Percentiles rank a stretch among this genome's conserved stretches.
These are phyloP conservation scores for Mastomys coucha DNA, from an alignment of 2,113 vertebrate genomes.

Conservation along the genomic window DNA sequence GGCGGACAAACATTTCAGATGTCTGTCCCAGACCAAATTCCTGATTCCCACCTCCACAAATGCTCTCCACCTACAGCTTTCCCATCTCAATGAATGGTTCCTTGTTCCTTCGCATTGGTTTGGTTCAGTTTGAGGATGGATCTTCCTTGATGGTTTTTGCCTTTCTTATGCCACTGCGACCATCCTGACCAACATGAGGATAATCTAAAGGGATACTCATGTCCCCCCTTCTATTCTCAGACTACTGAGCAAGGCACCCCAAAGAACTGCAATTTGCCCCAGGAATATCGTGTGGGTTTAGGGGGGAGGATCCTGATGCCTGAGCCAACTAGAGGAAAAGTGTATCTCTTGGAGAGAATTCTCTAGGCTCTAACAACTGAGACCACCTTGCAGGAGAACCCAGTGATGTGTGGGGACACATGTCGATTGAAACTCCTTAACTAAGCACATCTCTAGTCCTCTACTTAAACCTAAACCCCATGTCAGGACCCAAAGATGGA, in stretches of 20 bases:
- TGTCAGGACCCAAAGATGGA: not conserved
- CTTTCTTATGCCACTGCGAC: not conserved
- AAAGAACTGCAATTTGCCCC: not conserved
- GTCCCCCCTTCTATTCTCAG: not conserved
- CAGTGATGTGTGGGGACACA: not conserved
- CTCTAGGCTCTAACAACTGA: not conserved
- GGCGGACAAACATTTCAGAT: not conserved
- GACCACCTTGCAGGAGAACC: not conserved
- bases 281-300: not conserved
- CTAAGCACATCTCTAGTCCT: not conserved
- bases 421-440: not conserved
- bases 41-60: slow-evolving; percentile 17
- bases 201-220: not conserved
- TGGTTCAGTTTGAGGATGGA: not conserved
- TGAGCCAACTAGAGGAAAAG: not conserved
- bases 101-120: not conserved
- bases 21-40: not conserved
- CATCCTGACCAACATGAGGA: not conserved
- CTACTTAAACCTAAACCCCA: not conserved
- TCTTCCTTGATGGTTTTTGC: not conserved
- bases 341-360: not conserved
- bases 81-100: slow-evolving; percentile 12
- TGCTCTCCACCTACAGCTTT: not conserved
- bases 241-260: not conserved
- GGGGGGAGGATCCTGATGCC: not conserved